These are phyloP conservation scores for Muntiacus reevesi DNA, from an alignment of 2,113 vertebrate genomes.

Conservation along the genomic window DNA sequence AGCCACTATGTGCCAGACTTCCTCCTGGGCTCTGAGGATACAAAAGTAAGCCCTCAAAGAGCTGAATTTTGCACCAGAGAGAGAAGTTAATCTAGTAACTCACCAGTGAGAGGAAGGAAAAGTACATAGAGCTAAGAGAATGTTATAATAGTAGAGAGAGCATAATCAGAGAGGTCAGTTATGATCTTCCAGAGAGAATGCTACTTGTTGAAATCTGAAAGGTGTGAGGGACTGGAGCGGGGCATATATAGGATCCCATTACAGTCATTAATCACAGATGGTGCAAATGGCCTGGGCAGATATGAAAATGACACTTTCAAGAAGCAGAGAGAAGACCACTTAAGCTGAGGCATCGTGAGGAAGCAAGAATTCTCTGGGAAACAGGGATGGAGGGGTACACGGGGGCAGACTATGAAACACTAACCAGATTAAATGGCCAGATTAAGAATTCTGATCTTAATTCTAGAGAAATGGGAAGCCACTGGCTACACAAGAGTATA, in stretches of 20 bases:
- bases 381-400: accelerated
- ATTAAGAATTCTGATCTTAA: neutral
- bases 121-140: neutral
- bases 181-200: neutral
- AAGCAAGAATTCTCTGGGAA: neutral
- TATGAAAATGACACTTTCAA: neutral
- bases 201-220: neutral
- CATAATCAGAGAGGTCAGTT: neutral
- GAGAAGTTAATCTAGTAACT: too few relatives aligned
- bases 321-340: too few relatives aligned
- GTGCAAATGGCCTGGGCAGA: neutral
- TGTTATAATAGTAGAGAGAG: accelerated
- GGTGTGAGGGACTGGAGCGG: neutral
- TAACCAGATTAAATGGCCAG: neutral
- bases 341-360: neutral
- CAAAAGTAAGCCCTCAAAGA: neutral
- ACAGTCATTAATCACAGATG: neutral
- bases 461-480: neutral
- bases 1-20: neutral
- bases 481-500: neutral
- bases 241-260: too few relatives aligned
- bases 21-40: neutral
- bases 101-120: neutral
- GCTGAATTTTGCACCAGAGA: neutral
- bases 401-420: too few relatives aligned